A percentile compares a stretch with the other conserved stretches of the same genome.
phyloP scores from a whole-genome alignment of 2,113 vertebrate species.

The Salvator merianae region DNA sequence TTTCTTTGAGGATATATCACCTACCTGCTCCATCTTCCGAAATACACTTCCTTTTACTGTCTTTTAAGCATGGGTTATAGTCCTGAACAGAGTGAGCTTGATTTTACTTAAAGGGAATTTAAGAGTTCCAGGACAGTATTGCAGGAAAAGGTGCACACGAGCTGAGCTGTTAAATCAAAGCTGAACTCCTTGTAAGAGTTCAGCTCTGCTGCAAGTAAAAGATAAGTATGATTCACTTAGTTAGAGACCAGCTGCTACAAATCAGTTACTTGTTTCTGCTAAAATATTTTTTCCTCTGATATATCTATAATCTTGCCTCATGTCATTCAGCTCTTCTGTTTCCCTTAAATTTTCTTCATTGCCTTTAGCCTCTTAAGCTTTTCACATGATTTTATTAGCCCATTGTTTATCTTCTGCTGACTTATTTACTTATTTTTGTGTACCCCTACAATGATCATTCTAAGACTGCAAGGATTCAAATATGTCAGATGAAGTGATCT shows the following conservation, averaged over 20 bases:
- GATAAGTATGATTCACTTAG: slow-evolving; percentile 13
- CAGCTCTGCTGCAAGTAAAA: slow-evolving; percentile 9
- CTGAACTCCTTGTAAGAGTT: not conserved
- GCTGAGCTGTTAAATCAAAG: slow-evolving; percentile 21
- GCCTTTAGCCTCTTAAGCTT: not conserved
- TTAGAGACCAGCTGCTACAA: not conserved
- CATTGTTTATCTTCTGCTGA: not conserved
- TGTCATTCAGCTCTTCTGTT: not conserved
- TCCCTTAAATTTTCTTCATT: not conserved
- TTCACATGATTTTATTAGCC: not conserved
- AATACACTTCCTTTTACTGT: not conserved
- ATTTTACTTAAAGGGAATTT: slow-evolving; percentile 3
- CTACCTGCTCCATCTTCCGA: not conserved
- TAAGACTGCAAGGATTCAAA: not conserved
- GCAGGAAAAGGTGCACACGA: not conserved
- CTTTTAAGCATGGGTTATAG: not conserved
- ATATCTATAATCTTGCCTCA: not conserved
- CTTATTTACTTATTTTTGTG: not conserved
- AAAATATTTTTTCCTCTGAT: not conserved
- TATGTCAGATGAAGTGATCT: not conserved
- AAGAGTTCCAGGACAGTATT: not conserved
- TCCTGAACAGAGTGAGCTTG: not conserved
- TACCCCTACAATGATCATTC: not conserved
- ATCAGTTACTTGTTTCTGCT: not conserved
- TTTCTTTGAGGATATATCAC: not conserved